These are phyloP conservation scores for Protomyctophum bolini DNA, from an alignment of 2,113 vertebrate species.

Conservation along the genomic window DNA sequence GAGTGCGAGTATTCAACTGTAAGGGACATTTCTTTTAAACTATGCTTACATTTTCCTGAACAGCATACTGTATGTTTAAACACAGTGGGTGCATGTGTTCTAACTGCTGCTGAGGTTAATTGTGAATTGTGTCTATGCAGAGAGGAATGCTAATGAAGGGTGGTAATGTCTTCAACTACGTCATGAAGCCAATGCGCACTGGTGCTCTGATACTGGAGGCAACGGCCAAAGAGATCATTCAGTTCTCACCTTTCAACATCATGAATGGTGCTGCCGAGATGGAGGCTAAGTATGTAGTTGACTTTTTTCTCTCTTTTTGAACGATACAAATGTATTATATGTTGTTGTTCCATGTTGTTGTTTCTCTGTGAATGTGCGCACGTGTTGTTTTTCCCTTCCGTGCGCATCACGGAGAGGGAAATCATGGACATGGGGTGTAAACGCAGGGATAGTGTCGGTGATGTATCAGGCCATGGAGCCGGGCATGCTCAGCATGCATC, in stretches of 20 bases:
- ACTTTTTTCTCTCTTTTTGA: no score
- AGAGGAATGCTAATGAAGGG: conserved; percentile 75
- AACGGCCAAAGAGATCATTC: conserved; percentile 73
- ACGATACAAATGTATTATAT: no score
- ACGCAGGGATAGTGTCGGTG: no score
- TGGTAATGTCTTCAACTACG: conserved; percentile 68
- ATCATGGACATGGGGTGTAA: no score
- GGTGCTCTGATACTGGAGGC: conserved; percentile 77
- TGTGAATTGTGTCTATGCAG: conserved; percentile 61
- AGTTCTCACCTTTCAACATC: conserved; percentile 81
- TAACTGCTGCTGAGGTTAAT: not conserved
- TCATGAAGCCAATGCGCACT: conserved; percentile 74
- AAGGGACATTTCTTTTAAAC: conserved; percentile 15
- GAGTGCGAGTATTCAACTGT: conserved; percentile 66
- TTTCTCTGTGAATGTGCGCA: no score
- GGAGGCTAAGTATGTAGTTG: conserved; percentile 79
- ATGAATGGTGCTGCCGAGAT: conserved; percentile 78
- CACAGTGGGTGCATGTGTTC: not conserved
- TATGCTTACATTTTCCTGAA: not conserved
- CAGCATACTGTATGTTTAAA: not conserved
- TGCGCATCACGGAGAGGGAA: no score
- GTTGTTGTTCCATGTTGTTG: no score
- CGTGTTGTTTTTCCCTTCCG: no score
- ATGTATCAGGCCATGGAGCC: no score
- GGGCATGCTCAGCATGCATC: no score